Evolutionary conservation across 92 coral and sea anemone species (phyloP).

Genomic region (Palythoa caribaeorum): DNA sequence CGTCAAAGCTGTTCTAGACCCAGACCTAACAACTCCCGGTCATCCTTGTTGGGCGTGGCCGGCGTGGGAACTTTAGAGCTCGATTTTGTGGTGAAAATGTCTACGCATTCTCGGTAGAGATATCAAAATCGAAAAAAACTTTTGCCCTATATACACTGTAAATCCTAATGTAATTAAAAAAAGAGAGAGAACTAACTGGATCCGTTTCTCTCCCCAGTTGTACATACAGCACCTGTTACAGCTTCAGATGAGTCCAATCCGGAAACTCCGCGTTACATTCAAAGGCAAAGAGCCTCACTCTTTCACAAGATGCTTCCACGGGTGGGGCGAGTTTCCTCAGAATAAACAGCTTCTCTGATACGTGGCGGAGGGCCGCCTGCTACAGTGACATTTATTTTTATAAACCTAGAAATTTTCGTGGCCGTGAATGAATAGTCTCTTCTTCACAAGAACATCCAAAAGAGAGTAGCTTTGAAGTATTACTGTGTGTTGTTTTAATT

Average conservation of each 20-base stretch:
- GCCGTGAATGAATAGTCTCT: too few species aligned
- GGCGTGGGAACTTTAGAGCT: too few species aligned
- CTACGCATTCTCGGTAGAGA: too few species aligned
- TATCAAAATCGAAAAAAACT: too few species aligned
- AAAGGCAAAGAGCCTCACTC: constrained; percentile 84
- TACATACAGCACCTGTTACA: constrained; percentile 93
- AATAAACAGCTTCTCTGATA: constrained; percentile 52
- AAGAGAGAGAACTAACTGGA: background rate
- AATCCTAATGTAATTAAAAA: background rate
- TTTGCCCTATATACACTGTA: too few species aligned
- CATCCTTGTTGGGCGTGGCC: too few species aligned
- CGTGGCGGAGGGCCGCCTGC: background rate
- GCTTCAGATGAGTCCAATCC: constrained; percentile 88
- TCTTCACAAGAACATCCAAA: too few species aligned
- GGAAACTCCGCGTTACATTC: constrained; percentile 91
- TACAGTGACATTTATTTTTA: background rate
- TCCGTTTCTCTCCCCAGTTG: constrained; percentile 57
- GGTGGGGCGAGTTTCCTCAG: constrained; percentile 91
- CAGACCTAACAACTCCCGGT: too few species aligned
- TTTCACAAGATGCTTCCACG: constrained; percentile 95
- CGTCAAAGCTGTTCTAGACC: too few species aligned
- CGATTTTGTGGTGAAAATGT: too few species aligned
- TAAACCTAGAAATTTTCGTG: background rate
- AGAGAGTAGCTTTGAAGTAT: too few species aligned
- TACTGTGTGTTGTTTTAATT: too few species aligned